Percentiles rank a stretch among this genome's conserved stretches.
Evolutionary conservation across 1,140 invertebrate species (phyloP).

Genomic region (Drosophila orosa): DNA sequence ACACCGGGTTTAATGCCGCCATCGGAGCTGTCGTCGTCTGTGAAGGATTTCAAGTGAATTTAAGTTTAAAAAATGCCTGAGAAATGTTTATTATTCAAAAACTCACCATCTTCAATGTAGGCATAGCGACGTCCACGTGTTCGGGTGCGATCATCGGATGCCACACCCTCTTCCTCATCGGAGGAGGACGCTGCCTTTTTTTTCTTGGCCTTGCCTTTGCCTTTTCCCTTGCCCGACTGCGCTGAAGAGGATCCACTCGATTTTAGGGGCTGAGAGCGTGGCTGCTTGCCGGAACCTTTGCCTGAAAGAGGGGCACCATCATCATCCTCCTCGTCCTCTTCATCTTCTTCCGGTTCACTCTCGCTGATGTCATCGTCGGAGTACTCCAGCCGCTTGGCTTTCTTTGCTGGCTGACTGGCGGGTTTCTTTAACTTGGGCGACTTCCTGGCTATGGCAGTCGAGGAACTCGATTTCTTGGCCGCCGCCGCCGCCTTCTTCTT

Average conservation of each 20-base stretch:
- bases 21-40: constrained; percentile 83
- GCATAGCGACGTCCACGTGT: constrained; percentile 90
- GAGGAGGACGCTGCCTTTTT: constrained; percentile 59
- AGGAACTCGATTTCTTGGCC: constrained; percentile 45
- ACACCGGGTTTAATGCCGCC: constrained; percentile 86
- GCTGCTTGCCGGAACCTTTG: constrained; percentile 80
- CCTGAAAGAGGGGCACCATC: constrained; percentile 58
- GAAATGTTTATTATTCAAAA: not conserved
- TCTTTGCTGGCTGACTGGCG: constrained; percentile 37
- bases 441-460: constrained; percentile 56
- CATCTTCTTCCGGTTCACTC: constrained; percentile 73
- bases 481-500: constrained; percentile 53
- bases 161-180: constrained; percentile 83
- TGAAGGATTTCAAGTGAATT: no score
- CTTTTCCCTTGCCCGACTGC: constrained; percentile 60
- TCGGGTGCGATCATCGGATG: constrained; percentile 86
- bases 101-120: constrained; percentile 86
- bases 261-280: constrained; percentile 71
- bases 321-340: constrained; percentile 72
- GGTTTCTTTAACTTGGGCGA: constrained; percentile 74
- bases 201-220: constrained; percentile 60
- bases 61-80: not conserved
- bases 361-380: constrained; percentile 82
- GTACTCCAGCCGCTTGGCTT: constrained; percentile 71
- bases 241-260: constrained; percentile 31